Evolutionary conservation across 2,888 invertebrate species (phyloP), one percentile per base, ranked within the genome.

Genomic region (Rhogogaster chlorosoma): DNA sequence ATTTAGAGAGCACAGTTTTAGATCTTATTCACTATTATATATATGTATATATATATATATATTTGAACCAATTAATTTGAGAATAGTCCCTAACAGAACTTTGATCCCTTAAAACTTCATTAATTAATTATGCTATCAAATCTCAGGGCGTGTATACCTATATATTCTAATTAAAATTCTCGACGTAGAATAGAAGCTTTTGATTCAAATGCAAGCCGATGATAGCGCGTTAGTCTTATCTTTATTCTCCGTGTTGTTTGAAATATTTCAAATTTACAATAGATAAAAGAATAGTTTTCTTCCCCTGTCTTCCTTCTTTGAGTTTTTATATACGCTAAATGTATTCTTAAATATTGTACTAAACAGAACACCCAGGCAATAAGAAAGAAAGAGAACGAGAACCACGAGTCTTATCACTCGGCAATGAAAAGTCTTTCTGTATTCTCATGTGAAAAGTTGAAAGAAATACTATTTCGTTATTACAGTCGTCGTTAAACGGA

Each of bases 1-100:
- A 61, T 80, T 61, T 64, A 80, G 80, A 80, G 80, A 80, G 80
- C 80, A 80, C 80, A 80, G 80, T 80, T 80, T 75, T 77, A 80
- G 36, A 80, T 80, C 61, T 38, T 80, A 80, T 80, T 61, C n/a
- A 22, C 29, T 61, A 26, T 77, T 53, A 22, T 22, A 22, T n/a
- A n/a, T n/a, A n/a, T n/a, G n/a, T n/a, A n/a, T n/a, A n/a, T n/a
- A n/a, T n/a, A n/a, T n/a, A n/a, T 36, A 70, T 29, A 36, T 42
- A 77, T 45, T 77, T 45, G 32, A 77, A 77, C 53, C 26, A 75
- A 75, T 4, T 75, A 38, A 32, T 32, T 71, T 36, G 18, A 71
- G n/a, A n/a, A n/a, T 9, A 71, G 38, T 71, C 36, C 22, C 10
- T n/a, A 71, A 53, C n/a, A 53, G n/a, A 53, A 36, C 70, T 71